Base-by-base conservation (phyloP, 2,113 vertebrate genomes). In the Plotosus lineatus region DNA sequence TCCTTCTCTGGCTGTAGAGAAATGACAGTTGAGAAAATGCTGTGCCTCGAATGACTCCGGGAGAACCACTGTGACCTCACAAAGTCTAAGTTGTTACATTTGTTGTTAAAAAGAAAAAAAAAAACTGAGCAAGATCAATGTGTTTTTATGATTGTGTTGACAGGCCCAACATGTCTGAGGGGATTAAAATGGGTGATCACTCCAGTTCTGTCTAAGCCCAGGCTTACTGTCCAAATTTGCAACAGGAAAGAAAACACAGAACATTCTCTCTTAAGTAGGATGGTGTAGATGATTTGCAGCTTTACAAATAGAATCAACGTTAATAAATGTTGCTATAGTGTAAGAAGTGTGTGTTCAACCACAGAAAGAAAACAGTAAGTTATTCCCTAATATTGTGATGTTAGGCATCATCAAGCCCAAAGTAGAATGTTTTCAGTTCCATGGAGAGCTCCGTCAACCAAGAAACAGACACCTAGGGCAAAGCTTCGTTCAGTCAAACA, bases 401-500 rank as follows among this genome's bases (percentile, higher is more conserved):
- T 71, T 4, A 26, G 69, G 26, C 3, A 1, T 21, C 17, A 48
- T 50, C 15, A 19, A 0, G 17, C 8, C 15, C 28, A 42, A 68
- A 68, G 23, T 38, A 72, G 69, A 44, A 33, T 19, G 46, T 50
- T 46, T 50, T 72, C 46, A 50, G 69, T 15, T 50, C 69, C 69
- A 50, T 50, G 69, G 69, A 72, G 15, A 72, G 40, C 28, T 48
- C 69, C 28, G 6, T 28, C 69, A 72, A 50, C 46, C 46, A 72
- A 50, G 33, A 21, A 72, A 48, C 21, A 33, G 21, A 17, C 15
- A 72, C 46, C 69, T 0, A 9, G 51, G 28, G 69, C 46, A 33
- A 17, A 50, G 69, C 69, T 11, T 4, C 28, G 69, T 51, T 50
- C 69, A 72, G 51, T 51, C 69, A 33, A 7, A 33, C 69, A 50